Evolutionary conservation across 2,113 vertebrate genomes (phyloP).

Genomic region (Nannospalax galili): DNA sequence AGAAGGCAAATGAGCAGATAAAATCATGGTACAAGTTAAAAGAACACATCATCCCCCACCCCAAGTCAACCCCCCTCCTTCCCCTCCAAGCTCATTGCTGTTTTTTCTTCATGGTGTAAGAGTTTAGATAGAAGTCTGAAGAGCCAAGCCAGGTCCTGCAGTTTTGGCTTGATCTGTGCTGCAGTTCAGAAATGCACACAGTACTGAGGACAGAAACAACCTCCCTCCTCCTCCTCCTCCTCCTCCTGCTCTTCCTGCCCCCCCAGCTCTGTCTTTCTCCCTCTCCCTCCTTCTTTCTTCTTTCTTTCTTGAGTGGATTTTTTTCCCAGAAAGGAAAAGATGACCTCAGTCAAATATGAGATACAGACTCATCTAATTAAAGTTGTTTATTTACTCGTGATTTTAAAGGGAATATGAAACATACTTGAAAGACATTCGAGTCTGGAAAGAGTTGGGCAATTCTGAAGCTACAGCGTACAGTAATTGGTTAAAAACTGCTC

Average conservation of each 20-base stretch:
- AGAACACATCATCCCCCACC: background rate
- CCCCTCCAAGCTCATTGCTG: no score
- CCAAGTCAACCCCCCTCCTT: no score
- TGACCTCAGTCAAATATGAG: conserved; percentile 71
- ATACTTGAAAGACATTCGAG: conserved; percentile 71
- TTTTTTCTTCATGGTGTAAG: conserved; percentile 30
- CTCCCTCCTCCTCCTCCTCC: background rate
- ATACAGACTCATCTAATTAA: conserved; percentile 69
- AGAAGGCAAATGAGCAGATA: background rate
- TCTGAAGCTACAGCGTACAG: conserved; percentile 63
- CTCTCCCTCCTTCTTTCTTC: no score
- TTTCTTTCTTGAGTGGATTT: background rate
- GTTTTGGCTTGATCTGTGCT: background rate
- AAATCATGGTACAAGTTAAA: conserved; percentile 1
- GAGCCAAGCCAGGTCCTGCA: background rate
- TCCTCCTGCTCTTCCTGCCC: accelerated
- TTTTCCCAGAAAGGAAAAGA: conserved; percentile 15
- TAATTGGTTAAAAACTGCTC: conserved; percentile 77
- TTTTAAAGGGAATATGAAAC: conserved; percentile 70
- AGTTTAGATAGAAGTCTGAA: background rate
- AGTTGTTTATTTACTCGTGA: conserved; percentile 67
- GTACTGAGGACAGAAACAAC: background rate
- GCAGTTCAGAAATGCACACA: background rate
- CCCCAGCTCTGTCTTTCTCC: background rate
- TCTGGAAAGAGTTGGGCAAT: conserved; percentile 83